A percentile compares a stretch with the other conserved stretches of the same genome.
Conservation (phyloP, 2,797 vertebrate species). For the Gymnocypris eckloni region DNA sequence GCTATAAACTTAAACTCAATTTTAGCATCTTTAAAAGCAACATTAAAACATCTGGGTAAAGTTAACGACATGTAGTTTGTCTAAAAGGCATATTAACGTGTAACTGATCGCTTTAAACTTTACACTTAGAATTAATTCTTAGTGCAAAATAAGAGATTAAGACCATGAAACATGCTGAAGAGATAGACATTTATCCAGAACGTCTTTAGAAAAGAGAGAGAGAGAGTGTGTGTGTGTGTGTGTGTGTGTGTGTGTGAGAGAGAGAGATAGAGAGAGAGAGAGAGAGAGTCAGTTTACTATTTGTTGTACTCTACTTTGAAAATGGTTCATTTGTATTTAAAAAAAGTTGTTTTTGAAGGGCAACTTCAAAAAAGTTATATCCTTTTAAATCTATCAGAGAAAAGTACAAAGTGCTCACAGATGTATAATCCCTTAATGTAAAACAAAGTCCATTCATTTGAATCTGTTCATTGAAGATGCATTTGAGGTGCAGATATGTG, state of each 20-base stretch:
- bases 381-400: constrained; percentile 64
- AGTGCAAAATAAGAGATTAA: constrained; percentile 38
- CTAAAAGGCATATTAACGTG: constrained; percentile 16
- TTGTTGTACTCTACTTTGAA: constrained; percentile 61
- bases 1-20: background rate
- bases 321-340: constrained; percentile 65
- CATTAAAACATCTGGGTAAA: background rate
- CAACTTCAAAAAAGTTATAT: constrained; percentile 66
- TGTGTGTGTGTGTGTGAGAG: background rate
- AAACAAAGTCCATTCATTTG: constrained; percentile 63
- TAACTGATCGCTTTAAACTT: constrained; percentile 15
- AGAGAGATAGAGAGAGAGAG: constrained; percentile 1
- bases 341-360: constrained; percentile 68
- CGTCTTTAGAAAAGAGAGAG: background rate
- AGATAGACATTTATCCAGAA: constrained; percentile 34
- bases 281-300: constrained; percentile 41
- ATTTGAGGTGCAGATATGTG: constrained; percentile 62
- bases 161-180: background rate
- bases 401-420: constrained; percentile 62
- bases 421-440: constrained; percentile 62
- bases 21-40: constrained; percentile 9
- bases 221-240: background rate
- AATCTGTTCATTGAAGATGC: constrained; percentile 65
- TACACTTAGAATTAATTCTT: constrained; percentile 14
- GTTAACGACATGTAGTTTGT: background rate